phyloP scores from a whole-genome alignment of 64 coral and sea anemone species.

The Pachyseris speciosa region DNA sequence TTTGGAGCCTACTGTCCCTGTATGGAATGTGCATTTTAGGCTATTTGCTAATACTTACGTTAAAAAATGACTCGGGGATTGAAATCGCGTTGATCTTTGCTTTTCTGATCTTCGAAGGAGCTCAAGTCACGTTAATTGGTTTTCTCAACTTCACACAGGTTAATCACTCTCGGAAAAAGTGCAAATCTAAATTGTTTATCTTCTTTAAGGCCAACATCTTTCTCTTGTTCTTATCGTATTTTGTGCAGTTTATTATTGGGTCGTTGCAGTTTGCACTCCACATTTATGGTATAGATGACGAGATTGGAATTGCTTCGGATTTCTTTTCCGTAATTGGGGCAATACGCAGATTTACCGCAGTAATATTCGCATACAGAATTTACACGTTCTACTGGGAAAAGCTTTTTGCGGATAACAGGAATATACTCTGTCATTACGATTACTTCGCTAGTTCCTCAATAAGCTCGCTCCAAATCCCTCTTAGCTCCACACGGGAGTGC shows the following conservation, averaged over 20 bases:
- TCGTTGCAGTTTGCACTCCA: slow-evolving; percentile 5
- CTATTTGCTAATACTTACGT: neutral
- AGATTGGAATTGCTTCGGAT: neutral
- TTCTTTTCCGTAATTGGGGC: neutral
- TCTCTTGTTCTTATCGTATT: slow-evolving; percentile 15
- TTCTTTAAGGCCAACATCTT: slow-evolving; percentile 19
- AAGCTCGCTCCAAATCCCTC: neutral
- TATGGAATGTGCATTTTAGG: neutral
- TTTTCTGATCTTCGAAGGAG: neutral
- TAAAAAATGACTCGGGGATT: neutral
- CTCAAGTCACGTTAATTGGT: neutral
- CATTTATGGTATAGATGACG: slow-evolving; percentile 18
- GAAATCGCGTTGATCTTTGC: neutral
- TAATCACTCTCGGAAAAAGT: neutral
- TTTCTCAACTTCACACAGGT: slow-evolving; percentile 16
- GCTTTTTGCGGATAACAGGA: slow-evolving; percentile 4
- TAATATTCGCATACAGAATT: neutral
- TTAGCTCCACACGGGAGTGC: too few species aligned
- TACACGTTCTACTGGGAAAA: slow-evolving; percentile 27
- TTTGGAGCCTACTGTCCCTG: slow-evolving; percentile 4
- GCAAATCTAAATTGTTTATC: neutral
- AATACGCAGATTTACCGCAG: neutral
- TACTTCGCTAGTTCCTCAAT: neutral
- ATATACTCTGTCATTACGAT: slow-evolving; percentile 30
- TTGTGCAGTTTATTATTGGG: neutral